Base-by-base conservation (phyloP, 2,797 vertebrate species). In the Denticeps clupeoides region DNA sequence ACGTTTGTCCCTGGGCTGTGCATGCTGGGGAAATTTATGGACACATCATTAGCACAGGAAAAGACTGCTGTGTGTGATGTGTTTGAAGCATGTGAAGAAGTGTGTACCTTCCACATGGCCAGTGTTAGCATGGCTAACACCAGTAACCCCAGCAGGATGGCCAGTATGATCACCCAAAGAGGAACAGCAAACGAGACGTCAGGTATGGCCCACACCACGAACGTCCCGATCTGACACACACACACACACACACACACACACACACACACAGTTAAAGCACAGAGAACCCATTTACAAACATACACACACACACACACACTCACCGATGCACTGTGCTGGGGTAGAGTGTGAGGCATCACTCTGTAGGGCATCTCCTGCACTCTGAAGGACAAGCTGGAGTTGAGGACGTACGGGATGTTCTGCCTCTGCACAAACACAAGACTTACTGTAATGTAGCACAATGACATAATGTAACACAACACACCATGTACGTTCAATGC, bases 121-220 rank as follows among this genome's bases (percentile, higher is more conserved):
- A 99, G 71, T 9, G 93, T 99, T 50, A 99, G 78, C 67, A 99
- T 79, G 57, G 94, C 90, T 67, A 99, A 76, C 58, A 97, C 90
- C 69, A 99, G 73, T 35, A 99, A 78, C 45, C 94, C 94, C 56
- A 97, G 85, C 51, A 97, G 83, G 53, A 99, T 92, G 48, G 94
- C 93, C 53, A 99, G 62, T 71, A 97, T 86, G 77, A 99, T 95
- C 65, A 99, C 94, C 94, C 94, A 99, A 31, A 95, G 71, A 5
- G 94, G 94, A 51, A 97, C 89, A 21, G 87, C 85, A 60, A 97
- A 97, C 6, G 91, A 89, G 43, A 97, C 85, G 46, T 97, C 94
- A 31, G 93, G 93, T 48, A 91, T 99, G 9, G 91, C 90, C 93
- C 93, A 99, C 57, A 99, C 68, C 52, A 99, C 86, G 21, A 88